Conservation (phyloP, 2,888 invertebrate genomes). For the Zootermopsis nevadensis region DNA sequence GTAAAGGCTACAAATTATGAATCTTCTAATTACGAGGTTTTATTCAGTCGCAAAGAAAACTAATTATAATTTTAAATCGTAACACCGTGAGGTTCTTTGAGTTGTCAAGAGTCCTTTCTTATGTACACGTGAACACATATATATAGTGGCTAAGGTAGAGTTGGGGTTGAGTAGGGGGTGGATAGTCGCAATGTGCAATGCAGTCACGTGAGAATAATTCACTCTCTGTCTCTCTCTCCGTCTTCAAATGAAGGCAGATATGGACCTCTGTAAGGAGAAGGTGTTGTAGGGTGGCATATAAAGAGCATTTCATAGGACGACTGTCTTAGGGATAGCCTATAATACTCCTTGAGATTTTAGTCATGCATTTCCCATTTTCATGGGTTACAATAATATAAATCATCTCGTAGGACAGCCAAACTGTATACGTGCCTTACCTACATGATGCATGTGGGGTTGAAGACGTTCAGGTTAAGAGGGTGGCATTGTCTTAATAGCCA, state of each 20-base stretch:
- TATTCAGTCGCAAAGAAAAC: background rate
- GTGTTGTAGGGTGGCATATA: slow-evolving; percentile 35
- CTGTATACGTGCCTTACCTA: slow-evolving; percentile 48
- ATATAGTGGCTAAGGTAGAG: background rate
- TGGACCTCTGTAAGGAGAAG: background rate
- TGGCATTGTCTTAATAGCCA: slow-evolving; percentile 47
- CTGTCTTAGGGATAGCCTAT: slow-evolving; percentile 44
- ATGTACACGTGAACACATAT: too few species aligned
- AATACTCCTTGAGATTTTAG: slow-evolving; percentile 53
- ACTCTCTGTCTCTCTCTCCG: slow-evolving; percentile 17
- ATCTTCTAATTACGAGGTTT: too few species aligned
- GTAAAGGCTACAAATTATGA: too few species aligned
- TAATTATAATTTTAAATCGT: background rate
- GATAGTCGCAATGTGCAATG: background rate
- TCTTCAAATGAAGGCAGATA: slow-evolving; percentile 20
- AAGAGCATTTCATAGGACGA: slow-evolving; percentile 38
- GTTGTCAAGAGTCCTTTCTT: background rate
- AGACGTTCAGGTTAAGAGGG: slow-evolving; percentile 40
- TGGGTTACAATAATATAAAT: slow-evolving; percentile 53
- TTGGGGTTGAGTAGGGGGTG: too few species aligned
- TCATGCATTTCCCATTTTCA: slow-evolving; percentile 53
- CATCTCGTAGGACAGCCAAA: slow-evolving; percentile 45
- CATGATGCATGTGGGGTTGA: slow-evolving; percentile 45
- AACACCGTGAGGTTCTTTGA: background rate
- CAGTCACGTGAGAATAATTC: slow-evolving; percentile 31